phyloP scores from a whole-genome alignment of 2,888 invertebrate species.

The Cenopis cana region DNA sequence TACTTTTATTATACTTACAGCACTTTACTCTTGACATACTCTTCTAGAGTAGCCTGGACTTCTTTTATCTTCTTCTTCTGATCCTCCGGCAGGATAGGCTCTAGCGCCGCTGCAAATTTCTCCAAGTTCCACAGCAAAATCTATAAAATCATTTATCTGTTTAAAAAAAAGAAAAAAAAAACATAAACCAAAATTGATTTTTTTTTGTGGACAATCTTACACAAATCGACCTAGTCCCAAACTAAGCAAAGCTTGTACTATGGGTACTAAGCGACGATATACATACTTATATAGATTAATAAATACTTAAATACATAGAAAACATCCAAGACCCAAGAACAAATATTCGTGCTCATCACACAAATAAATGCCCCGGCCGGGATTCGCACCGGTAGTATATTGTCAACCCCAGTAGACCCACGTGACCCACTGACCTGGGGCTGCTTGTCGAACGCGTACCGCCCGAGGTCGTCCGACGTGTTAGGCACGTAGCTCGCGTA shows the following conservation, averaged over 20 bases:
- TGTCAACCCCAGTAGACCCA: neutral
- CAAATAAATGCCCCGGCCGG: too few relatives aligned
- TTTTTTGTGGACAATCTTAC: too few relatives aligned
- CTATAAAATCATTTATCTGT: constrained; percentile 51
- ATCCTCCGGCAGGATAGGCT: constrained; percentile 64
- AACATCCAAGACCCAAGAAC: too few relatives aligned
- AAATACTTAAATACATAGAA: too few relatives aligned
- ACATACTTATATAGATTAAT: too few relatives aligned
- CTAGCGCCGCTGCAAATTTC: constrained; percentile 83
- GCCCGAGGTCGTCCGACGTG: constrained; percentile 72
- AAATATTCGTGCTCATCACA: too few relatives aligned
- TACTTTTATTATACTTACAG: constrained; percentile 58
- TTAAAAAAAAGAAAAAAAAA: too few relatives aligned
- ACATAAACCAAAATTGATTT: too few relatives aligned
- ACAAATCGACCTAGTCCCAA: too few relatives aligned
- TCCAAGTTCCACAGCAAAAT: constrained; percentile 85
- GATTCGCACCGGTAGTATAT: too few relatives aligned
- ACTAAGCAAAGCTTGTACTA: too few relatives aligned
- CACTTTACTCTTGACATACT: constrained; percentile 66
- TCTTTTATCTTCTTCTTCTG: constrained; percentile 63
- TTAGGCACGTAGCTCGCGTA: constrained; percentile 70
- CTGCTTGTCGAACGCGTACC: constrained; percentile 72
- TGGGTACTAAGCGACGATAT: too few relatives aligned
- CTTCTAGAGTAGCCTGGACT: constrained; percentile 57
- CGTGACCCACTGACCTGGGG: constrained; percentile 62